Conservation (phyloP, 2,113 vertebrate genomes). For the Vimba vimba region DNA sequence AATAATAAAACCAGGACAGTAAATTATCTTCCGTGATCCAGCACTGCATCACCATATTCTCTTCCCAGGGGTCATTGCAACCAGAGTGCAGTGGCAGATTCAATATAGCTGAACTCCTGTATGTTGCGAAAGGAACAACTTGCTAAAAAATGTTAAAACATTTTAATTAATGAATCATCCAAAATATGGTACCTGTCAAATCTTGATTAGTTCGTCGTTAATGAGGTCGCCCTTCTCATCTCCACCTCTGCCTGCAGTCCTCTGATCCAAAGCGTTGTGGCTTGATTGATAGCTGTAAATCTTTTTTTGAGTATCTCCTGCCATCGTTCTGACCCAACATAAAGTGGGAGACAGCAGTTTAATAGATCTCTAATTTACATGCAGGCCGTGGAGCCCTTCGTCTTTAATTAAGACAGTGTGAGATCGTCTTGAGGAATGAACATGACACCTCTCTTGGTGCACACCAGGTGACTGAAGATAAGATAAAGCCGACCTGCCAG, state of each 20-base stretch:
- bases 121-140: neutral
- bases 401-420: conserved; percentile 55
- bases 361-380: conserved; percentile 48
- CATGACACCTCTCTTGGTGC: conserved; percentile 35
- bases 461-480: conserved; percentile 28
- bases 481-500: conserved; percentile 43
- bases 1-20: neutral
- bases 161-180: neutral
- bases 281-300: conserved; percentile 49
- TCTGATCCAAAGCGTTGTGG: neutral
- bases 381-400: conserved; percentile 6
- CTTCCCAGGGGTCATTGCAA: neutral
- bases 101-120: neutral
- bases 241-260: neutral
- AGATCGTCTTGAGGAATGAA: conserved; percentile 18
- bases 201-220: conserved; percentile 24
- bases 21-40: neutral
- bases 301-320: conserved; percentile 24
- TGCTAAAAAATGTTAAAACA: neutral
- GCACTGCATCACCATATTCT: neutral
- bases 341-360: conserved; percentile 16
- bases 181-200: neutral
- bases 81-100: neutral
- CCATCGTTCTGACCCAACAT: conserved; percentile 12
- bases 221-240: conserved; percentile 32